These are phyloP conservation scores for Myoxocephalus aenaeus DNA, from an alignment of 2,797 vertebrate genomes.

Conservation along the genomic window DNA sequence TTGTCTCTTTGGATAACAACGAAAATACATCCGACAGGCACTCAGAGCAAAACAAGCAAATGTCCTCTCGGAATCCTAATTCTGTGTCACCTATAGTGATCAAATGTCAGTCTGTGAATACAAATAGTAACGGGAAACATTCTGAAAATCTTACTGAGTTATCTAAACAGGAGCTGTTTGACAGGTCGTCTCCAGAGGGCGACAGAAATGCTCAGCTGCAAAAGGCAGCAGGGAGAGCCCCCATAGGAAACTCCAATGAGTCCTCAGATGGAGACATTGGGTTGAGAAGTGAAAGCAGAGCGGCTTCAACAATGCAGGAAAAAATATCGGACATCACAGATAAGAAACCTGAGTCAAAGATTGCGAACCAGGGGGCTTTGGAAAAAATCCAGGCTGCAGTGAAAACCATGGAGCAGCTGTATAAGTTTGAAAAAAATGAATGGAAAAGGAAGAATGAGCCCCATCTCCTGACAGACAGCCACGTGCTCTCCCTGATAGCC, in stretches of 20 bases:
- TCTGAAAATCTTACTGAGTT: constrained; percentile 54
- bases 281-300: constrained; percentile 83
- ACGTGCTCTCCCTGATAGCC: constrained; percentile 89
- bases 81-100: constrained; percentile 92
- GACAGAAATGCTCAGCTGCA: constrained; percentile 81
- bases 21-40: constrained; percentile 84
- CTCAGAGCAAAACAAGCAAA: constrained; percentile 83
- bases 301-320: constrained; percentile 79
- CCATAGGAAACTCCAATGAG: constrained; percentile 64
- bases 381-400: constrained; percentile 95
- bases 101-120: constrained; percentile 92
- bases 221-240: constrained; percentile 74
- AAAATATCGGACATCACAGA: constrained; percentile 75
- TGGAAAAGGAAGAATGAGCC: constrained; percentile 92
- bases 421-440: constrained; percentile 91
- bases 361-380: constrained; percentile 84
- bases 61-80: constrained; percentile 68
- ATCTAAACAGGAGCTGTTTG: constrained; percentile 53
- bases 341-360: constrained; percentile 80
- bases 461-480: constrained; percentile 85
- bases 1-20: constrained; percentile 88
- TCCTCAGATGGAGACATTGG: constrained; percentile 79
- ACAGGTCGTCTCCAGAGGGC: constrained; percentile 85
- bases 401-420: constrained; percentile 96
- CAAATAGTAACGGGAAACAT: constrained; percentile 76